These are phyloP conservation scores for Abscondita cerata DNA, from an alignment of 2,888 invertebrate species.

Conservation along the genomic window DNA sequence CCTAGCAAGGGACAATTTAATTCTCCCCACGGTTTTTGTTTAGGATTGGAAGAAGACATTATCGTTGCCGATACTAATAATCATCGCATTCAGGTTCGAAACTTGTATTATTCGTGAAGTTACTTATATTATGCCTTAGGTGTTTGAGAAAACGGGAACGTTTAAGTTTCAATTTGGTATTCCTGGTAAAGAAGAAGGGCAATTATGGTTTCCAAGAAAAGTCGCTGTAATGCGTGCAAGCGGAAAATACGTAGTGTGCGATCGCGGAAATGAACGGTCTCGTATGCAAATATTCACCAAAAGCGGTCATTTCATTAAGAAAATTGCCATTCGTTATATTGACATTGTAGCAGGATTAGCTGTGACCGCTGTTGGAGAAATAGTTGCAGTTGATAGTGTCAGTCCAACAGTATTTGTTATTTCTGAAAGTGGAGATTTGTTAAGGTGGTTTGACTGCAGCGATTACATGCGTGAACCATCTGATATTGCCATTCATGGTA, in stretches of 20 bases:
- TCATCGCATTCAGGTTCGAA: conserved; percentile 90
- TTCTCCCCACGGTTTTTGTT: conserved; percentile 96
- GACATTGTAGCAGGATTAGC: conserved; percentile 94
- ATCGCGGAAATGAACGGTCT: conserved; percentile 94
- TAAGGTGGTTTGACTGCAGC: conserved; percentile 97
- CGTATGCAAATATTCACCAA: conserved; percentile 98
- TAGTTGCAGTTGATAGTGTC: conserved; percentile 96
- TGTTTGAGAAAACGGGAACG: conserved; percentile 92
- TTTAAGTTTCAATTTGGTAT: conserved; percentile 95
- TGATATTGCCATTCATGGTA: conserved; percentile 94
- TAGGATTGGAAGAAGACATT: conserved; percentile 94
- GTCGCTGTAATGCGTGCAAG: conserved; percentile 89
- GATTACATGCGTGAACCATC: conserved; percentile 98
- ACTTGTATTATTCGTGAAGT: neutral
- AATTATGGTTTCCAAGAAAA: conserved; percentile 96
- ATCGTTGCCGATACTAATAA: conserved; percentile 97
- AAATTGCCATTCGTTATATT: conserved; percentile 89
- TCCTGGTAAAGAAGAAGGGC: conserved; percentile 95
- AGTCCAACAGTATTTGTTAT: conserved; percentile 96
- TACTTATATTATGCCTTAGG: conserved; percentile 61
- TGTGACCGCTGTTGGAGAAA: conserved; percentile 89
- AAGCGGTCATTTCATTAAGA: conserved; percentile 93
- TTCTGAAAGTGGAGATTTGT: conserved; percentile 88
- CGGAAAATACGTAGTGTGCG: conserved; percentile 95
- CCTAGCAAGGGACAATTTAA: conserved; percentile 94